Base-by-base conservation (phyloP, 2,888 invertebrate species). In the Camptogramma bilineatum region DNA sequence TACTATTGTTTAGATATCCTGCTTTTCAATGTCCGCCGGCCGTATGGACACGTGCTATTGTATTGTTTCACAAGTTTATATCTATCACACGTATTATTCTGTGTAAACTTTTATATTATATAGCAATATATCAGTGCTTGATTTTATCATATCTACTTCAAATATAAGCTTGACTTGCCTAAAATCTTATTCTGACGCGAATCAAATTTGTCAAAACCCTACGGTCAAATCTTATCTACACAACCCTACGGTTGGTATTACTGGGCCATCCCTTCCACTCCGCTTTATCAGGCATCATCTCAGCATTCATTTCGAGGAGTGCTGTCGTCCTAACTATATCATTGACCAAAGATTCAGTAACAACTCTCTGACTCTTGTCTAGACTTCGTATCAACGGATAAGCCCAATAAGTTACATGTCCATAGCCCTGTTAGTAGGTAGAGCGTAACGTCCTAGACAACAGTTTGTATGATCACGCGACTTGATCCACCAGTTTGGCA, bases 1-100 rank as follows among this genome's bases (percentile, higher is more conserved):
- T 71, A 73, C 80, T 73, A 80, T 81, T 81, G 81, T 80, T 75
- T 70, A 68, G 69, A 76, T 79, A 82, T 81, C 78, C 80, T 77
- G 73, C 64, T 62, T 65, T 64, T 70, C 58, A 66, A 59, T 68
- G 56, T 39, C 28, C 28, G 13, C 17, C 39, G 18, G 58, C 47
- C 31, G 19, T 53, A 17, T 55, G 28, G 47, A 54, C 61, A 50
- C 42, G 60, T 51, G 50, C 44, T 28, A 28, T n/a, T 28, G 17
- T 44, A 17, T 44, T 44, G 44, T 44, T 44, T 16, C 17, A 44
- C 44, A 17, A 44, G 44, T 39, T 39, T 13, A 39, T 13, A 10
- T 28, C 2, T 1, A 7, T 5, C 28, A 24, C 24, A 24, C 28
- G n/a, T n/a, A n/a, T n/a, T n/a, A n/a, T n/a, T n/a, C 24, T 4